Base-by-base conservation (phyloP, 30 jellyfish, hydroid and myxozoan species). In the Aurelia sp. region DNA sequence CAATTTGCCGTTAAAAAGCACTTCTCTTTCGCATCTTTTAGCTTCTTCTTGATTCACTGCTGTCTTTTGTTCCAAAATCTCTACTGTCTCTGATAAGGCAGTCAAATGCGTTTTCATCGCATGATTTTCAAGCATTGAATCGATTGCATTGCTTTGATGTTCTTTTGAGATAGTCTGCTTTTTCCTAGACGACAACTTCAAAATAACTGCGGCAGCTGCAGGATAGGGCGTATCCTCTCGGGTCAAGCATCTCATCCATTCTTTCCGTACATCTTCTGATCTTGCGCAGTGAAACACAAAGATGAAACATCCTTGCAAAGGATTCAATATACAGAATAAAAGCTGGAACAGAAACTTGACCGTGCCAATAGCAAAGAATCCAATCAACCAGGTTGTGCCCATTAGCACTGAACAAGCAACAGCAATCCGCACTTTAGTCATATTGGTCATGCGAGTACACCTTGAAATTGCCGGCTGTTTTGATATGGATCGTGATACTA, bases 371-470 rank as follows among this genome's bases (percentile, higher is more conserved):
- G 96, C 97, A 55, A 90, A 82, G 8, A 83, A 72, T 33, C 89
- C 97, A 33, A 81, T 75, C 19, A 81, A 60, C 97, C 97, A 90
- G 2, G 97, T 89, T 12, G 71, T 19, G 6, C 96, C 96, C 82
- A 87, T 65, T 4, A 87, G 86, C 19, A 66, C 80, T 5, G 90
- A 55, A 75, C 93, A 89, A 5, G 97, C 88, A 4, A 70, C 5
- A 18, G 80, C 90, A 65, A 89, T 89, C 13, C 97, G 92, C 33
- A 81, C 72, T 69, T 74, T 55, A 35, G 27, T 24, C 24, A 12
- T 15, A 5, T 38, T 38, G 50, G 50, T 38, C 50, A 38, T 38
- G 50, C 38, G 41, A 8, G 31, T 55, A 40, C 70, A 31, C 30
- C 30, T 53, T 18, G 63, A 13, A 13, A 77, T 22, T 15, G 88